These are phyloP conservation scores for Oostethus manadensis DNA, from an alignment of 2,113 vertebrate genomes.

Conservation along the genomic window DNA sequence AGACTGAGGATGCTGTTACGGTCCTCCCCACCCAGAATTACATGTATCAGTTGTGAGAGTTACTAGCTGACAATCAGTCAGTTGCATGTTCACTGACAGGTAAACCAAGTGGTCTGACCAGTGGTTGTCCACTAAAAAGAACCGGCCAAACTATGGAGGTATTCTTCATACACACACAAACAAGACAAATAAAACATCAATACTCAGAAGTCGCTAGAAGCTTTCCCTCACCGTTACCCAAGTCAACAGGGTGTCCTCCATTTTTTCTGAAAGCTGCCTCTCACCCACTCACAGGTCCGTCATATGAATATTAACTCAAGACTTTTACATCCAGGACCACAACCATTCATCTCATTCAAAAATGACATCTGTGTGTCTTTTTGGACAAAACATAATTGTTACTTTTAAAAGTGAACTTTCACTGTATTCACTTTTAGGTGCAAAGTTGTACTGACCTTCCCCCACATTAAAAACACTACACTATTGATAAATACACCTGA, in stretches of 20 bases:
- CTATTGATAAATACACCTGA: slow-evolving; percentile 17
- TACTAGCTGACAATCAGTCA: slow-evolving; percentile 48
- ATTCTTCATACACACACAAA: slow-evolving; percentile 55
- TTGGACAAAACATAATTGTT: slow-evolving; percentile 17
- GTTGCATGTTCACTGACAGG: slow-evolving; percentile 38
- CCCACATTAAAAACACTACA: slow-evolving; percentile 13
- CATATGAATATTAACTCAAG: slow-evolving; percentile 37
- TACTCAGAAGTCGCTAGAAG: slow-evolving; percentile 38
- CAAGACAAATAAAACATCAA: slow-evolving; percentile 20
- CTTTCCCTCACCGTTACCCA: slow-evolving; percentile 41
- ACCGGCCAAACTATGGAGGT: slow-evolving; percentile 61
- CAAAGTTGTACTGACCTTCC: not conserved
- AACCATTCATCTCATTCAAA: slow-evolving; percentile 33
- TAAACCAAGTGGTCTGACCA: slow-evolving; percentile 53
- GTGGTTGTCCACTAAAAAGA: slow-evolving; percentile 44
- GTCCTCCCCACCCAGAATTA: not conserved
- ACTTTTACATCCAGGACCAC: slow-evolving; percentile 18
- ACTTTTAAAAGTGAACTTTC: not conserved
- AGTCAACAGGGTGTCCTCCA: slow-evolving; percentile 59
- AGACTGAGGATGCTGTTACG: not conserved
- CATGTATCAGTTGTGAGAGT: not conserved
- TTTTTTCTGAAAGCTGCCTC: slow-evolving; percentile 27
- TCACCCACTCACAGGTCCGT: slow-evolving; percentile 29
- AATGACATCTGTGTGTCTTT: slow-evolving; percentile 58
- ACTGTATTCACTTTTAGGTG: not conserved